Evolutionary conservation across 2,888 invertebrate genomes (phyloP), one percentile per base, ranked within the genome.

Genomic region (Drosophila lacicola): DNA sequence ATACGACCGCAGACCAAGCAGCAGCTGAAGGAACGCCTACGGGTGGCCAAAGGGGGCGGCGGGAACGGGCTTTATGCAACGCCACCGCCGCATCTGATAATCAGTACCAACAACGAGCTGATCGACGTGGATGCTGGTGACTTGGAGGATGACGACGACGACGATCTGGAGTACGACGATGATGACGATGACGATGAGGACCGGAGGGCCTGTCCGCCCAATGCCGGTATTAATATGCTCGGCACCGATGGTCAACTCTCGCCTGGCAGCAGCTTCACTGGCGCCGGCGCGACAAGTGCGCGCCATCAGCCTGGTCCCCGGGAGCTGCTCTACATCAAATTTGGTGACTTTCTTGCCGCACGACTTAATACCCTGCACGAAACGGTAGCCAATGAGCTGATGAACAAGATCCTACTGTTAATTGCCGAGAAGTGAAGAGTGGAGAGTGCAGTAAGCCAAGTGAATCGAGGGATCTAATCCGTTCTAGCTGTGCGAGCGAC

Each of bases 311-410:
- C 84, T 3, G 82, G 86, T 53, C 81, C 91, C 0, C 77, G 88
- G 11, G 92, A 91, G 70, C 76, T 91, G 57, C 85, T 91, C 54
- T 90, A 92, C 39, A 79, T 82, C 0, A 91, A 92, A 58, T 91
- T 91, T 69, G 91, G 92, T 6, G 91, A 91, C 41, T 91, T 92
- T 63, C 73, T 91, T 13, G 88, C 91, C 14, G 91, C 91, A 37
- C 84, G 91, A 74, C 83, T 91, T 77, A 91, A 92, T 76, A 91
- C 92, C 10, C 74, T 91, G 37, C 87, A 89, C 56, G 91, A 91
- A 74, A 80, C 89, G 21, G 87, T 84, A 45, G 92, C 91, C 67
- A 91, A 91, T 67, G 92, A 91, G 58, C 68, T 91, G 63, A 91
- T 91, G 91, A 92, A 91, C 69, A 90, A 89, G 55, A 91, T 92